Conservation (phyloP, 2,797 vertebrate genomes). For the Lacerta bilineata region DNA sequence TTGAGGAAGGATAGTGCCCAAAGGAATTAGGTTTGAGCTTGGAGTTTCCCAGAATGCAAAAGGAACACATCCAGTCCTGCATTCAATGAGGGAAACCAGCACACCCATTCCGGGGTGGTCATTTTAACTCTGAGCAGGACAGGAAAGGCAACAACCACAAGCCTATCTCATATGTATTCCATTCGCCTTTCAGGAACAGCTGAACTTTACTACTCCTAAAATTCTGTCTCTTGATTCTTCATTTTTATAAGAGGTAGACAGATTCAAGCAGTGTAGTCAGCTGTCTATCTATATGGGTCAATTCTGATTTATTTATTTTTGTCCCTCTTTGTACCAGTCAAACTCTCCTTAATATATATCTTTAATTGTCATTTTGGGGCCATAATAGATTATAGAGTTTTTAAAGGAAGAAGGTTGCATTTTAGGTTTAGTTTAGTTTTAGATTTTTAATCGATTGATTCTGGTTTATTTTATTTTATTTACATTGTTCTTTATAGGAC, state of each 20-base stretch:
- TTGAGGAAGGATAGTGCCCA: background rate
- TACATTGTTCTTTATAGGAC: background rate
- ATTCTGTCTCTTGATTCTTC: background rate
- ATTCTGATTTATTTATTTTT: background rate
- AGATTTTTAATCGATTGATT: background rate
- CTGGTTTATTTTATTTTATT: background rate
- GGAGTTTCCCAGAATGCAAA: background rate
- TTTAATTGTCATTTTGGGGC: too few relatives aligned
- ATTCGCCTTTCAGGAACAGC: background rate
- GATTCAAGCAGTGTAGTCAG: background rate
- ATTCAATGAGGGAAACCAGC: background rate
- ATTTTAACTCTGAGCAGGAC: background rate
- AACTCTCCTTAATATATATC: background rate
- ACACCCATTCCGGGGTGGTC: background rate
- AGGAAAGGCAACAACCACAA: background rate
- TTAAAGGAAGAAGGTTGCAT: background rate
- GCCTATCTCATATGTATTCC: background rate
- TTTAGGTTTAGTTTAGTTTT: background rate
- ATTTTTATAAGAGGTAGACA: background rate
- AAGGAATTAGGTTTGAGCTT: background rate
- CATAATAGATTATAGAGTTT: background rate
- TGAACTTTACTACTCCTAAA: background rate
- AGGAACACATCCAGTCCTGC: too few relatives aligned
- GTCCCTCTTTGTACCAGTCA: background rate
- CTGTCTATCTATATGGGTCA: background rate